These are phyloP conservation scores for Sipha flava DNA, from an alignment of 1,140 invertebrate genomes.

Conservation along the genomic window DNA sequence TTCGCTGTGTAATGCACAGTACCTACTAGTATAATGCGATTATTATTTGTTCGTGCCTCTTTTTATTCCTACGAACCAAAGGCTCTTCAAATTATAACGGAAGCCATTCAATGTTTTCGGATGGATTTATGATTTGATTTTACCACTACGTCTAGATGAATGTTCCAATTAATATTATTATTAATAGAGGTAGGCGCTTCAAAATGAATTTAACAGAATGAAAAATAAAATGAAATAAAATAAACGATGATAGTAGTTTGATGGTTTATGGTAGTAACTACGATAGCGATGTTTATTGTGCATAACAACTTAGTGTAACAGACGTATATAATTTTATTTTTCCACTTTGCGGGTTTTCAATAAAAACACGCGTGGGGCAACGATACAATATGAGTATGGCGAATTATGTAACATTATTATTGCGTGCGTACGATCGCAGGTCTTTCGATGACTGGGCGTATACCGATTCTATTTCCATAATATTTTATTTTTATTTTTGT, in stretches of 20 bases:
- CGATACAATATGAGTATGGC: too few species aligned
- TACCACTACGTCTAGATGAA: neutral
- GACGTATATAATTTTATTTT: too few species aligned
- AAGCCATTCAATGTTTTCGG: neutral
- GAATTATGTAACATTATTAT: too few species aligned
- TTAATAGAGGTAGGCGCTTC: neutral
- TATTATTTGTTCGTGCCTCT: neutral
- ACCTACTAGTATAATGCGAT: neutral
- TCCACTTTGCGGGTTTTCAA: too few species aligned
- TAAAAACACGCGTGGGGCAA: too few species aligned
- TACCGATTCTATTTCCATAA: too few species aligned
- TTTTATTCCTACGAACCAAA: neutral
- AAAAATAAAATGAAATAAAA: neutral
- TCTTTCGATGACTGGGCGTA: too few species aligned
- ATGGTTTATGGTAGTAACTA: neutral
- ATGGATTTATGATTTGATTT: neutral
- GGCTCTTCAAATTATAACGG: neutral
- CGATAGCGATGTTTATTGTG: too few species aligned
- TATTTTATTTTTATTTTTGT: too few species aligned
- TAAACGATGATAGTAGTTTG: neutral
- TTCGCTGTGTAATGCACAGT: too few species aligned
- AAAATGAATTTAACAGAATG: neutral
- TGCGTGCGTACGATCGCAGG: too few species aligned
- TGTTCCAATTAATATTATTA: neutral
- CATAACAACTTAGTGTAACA: too few species aligned